A percentile compares a stretch with the other conserved stretches of the same genome.
Evolutionary conservation across 1,140 invertebrate genomes (phyloP).

Genomic region (Psix sp.): DNA sequence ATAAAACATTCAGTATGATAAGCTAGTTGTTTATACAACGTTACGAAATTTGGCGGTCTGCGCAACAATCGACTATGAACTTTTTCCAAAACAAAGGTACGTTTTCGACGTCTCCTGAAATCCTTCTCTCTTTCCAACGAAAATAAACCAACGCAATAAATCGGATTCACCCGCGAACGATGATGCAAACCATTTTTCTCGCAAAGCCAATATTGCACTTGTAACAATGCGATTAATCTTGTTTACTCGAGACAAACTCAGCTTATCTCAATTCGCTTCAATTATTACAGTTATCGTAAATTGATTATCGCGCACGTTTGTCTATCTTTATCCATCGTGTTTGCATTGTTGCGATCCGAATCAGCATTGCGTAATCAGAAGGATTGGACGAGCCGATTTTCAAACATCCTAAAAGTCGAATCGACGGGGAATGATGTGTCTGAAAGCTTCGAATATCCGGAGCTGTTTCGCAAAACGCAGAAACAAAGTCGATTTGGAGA

Average conservation of each 20-base stretch:
- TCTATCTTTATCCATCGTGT: constrained; percentile 19
- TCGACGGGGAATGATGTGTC: constrained; percentile 7
- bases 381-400: neutral
- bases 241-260: neutral
- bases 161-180: no score
- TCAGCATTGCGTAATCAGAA: neutral
- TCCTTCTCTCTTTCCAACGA: constrained; percentile 1
- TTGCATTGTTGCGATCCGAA: constrained; percentile 1
- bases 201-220: neutral
- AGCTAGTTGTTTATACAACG: constrained; percentile 11
- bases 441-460: constrained; percentile 19
- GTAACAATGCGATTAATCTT: neutral
- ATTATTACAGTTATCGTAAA: constrained; percentile 22
- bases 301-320: constrained; percentile 25
- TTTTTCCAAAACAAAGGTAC: constrained; percentile 16
- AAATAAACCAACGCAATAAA: no score
- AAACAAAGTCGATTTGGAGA: neutral
- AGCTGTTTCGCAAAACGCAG: constrained; percentile 16
- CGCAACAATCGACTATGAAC: neutral
- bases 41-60: constrained; percentile 14
- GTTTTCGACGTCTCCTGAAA: neutral
- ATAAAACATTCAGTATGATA: constrained; percentile 17
- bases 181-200: no score
- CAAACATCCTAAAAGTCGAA: neutral
- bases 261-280: constrained; percentile 20